phyloP scores from a whole-genome alignment of 2,113 vertebrate species.

The Ahaetulla prasina region DNA sequence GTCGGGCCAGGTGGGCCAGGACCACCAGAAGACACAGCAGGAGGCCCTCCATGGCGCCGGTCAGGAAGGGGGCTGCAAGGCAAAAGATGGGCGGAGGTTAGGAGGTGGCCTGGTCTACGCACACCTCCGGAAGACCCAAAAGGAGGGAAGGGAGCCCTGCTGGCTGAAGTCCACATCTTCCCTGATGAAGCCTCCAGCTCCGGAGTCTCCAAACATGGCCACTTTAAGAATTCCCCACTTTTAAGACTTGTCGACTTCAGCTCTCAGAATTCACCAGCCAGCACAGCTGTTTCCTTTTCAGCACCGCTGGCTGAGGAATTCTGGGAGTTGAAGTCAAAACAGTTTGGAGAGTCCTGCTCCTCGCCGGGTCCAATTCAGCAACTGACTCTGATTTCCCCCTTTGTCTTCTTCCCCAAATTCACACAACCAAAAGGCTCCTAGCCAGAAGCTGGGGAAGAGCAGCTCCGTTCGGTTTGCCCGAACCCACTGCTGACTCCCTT shows the following conservation, averaged over 20 bases:
- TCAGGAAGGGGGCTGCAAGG: constrained; percentile 33
- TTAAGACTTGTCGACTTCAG: too few species aligned
- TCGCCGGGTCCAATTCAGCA: background rate
- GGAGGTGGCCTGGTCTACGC: background rate
- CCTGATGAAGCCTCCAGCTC: background rate
- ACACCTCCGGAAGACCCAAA: background rate
- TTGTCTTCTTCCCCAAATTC: background rate
- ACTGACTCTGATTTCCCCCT: background rate
- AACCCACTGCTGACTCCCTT: background rate
- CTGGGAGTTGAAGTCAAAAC: too few species aligned
- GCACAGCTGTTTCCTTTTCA: too few species aligned
- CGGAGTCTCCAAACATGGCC: background rate
- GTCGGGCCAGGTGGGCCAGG: constrained; percentile 73
- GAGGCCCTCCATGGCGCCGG: constrained; percentile 77
- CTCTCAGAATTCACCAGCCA: background rate
- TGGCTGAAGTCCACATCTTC: background rate
- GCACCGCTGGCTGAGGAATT: too few species aligned
- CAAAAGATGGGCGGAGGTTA: background rate
- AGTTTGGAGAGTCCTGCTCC: background rate
- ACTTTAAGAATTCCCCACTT: background rate
- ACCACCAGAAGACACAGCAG: constrained; percentile 80
- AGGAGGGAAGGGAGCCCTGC: background rate
- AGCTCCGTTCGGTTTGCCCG: background rate
- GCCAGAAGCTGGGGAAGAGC: background rate
- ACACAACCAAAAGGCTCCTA: background rate